phyloP scores from a whole-genome alignment of 2,113 vertebrate genomes.

The Panthera tigris region DNA sequence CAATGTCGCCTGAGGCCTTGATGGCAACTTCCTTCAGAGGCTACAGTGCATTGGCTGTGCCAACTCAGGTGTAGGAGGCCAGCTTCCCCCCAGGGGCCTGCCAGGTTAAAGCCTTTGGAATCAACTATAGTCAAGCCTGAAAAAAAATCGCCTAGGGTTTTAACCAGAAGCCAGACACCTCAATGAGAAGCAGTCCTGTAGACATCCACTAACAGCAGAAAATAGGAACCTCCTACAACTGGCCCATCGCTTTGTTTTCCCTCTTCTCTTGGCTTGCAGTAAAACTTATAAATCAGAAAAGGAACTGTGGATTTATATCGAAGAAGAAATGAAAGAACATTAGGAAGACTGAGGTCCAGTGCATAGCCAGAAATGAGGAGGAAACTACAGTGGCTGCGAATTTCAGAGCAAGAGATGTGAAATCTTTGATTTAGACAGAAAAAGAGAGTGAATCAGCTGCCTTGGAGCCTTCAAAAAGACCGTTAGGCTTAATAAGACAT shows the following conservation, averaged over 20 bases:
- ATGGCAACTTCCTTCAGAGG: not conserved
- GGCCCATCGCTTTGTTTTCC: not conserved
- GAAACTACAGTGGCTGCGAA: not conserved
- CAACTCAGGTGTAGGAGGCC: rapidly evolving
- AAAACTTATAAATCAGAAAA: not conserved
- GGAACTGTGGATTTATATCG: not conserved
- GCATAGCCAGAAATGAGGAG: not conserved
- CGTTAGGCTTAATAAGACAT: not conserved
- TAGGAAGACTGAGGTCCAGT: no score
- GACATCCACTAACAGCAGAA: not conserved
- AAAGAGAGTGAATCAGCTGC: not conserved
- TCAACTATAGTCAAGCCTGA: not conserved
- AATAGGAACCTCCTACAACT: not conserved
- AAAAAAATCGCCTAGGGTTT: not conserved
- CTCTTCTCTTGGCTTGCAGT: not conserved
- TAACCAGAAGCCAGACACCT: not conserved
- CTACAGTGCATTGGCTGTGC: not conserved
- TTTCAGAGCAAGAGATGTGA: not conserved
- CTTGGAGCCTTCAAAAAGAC: not conserved
- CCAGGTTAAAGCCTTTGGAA: not conserved
- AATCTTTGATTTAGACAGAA: not conserved
- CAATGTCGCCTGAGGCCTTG: not conserved
- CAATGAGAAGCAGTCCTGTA: rapidly evolving
- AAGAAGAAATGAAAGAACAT: not conserved
- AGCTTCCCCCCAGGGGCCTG: not conserved